These are phyloP conservation scores for Rynchops niger DNA, from an alignment of 2,113 vertebrate species.

Conservation along the genomic window DNA sequence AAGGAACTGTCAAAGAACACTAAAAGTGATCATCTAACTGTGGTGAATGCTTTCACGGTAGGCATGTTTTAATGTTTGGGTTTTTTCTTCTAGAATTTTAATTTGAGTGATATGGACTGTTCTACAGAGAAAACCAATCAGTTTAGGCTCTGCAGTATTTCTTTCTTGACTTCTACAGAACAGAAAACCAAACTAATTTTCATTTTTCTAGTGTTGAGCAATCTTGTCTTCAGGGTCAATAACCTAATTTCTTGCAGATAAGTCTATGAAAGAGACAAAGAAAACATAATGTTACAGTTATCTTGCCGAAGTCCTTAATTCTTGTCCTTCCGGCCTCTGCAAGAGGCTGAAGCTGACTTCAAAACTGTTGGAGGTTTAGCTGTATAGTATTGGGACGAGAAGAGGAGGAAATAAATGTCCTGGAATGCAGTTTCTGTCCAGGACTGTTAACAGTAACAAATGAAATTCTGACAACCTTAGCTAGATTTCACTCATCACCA, in stretches of 20 bases:
- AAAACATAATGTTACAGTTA: accelerated
- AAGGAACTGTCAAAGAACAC: slow-evolving; percentile 86
- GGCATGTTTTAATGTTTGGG: not conserved
- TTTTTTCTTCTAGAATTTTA: not conserved
- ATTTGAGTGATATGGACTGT: not conserved
- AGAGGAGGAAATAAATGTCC: not conserved
- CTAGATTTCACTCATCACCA: not conserved
- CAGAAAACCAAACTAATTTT: not conserved
- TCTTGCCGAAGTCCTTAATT: not conserved
- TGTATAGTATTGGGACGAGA: not conserved
- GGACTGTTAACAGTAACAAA: not conserved
- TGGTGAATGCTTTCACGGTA: slow-evolving; percentile 93
- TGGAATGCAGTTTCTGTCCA: not conserved
- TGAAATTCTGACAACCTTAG: not conserved
- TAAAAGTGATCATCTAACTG: slow-evolving; percentile 93
- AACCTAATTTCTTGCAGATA: not conserved
- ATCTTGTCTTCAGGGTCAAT: not conserved
- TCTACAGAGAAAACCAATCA: not conserved
- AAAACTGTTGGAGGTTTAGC: not conserved
- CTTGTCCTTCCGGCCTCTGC: not conserved
- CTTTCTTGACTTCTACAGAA: not conserved
- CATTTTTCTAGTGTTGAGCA: not conserved
- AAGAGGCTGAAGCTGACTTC: not conserved
- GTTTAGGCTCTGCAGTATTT: not conserved
- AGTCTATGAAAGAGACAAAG: not conserved